Base-by-base conservation (phyloP, 2,113 vertebrate genomes). In the Arenaria interpres region DNA sequence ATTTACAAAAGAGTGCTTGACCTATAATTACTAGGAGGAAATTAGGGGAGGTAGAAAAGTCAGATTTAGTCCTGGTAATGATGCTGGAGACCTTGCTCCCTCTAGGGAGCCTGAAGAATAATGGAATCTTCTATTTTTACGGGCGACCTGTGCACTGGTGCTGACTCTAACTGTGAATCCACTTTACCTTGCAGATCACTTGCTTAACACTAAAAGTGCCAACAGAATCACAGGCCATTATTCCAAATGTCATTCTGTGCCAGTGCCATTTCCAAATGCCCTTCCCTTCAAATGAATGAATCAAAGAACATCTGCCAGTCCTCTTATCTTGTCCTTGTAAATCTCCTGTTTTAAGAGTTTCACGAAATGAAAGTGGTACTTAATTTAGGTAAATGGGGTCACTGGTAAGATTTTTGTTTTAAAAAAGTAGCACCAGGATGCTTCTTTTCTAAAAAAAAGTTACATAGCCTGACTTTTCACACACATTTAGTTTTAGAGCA, bases 71-170 rank as follows among this genome's bases (percentile, higher is more conserved):
- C 99, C 98, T 98, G 97, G 98, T 99, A 99, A 99, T 99, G 99
- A 99, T 99, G 99, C 99, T 98, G 96, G 99, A 99, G 99, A 99
- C 99, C 99, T 99, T 98, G 98, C 97, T 98, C 97, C 98, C 99
- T 98, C 98, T 96, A 90, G 99, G 99, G 99, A 99, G 96, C 96
- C 96, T 51, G 98, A 99, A 99, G 99, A 99, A 99, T 99, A 99
- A 99, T 99, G 99, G 99, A 99, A 99, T 98, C 98, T 99, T 98
- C 99, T 99, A 99, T 99, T 99, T 99, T 99, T 99, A 99, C 96
- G 98, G 98, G 98, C 98, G 98, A 98, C 99, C 98, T 98, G 98
- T 99, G 99, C 98, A 98, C 98, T 98, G 98, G 98, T 97, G 98
- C 98, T 98, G 98, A 98, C 98, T 98, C 98, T 98, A 87, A 98